Evolutionary conservation across 2,888 invertebrate genomes (phyloP), one percentile per base, ranked within the genome.

Genomic region (Sepioteuthis lessoniana): DNA sequence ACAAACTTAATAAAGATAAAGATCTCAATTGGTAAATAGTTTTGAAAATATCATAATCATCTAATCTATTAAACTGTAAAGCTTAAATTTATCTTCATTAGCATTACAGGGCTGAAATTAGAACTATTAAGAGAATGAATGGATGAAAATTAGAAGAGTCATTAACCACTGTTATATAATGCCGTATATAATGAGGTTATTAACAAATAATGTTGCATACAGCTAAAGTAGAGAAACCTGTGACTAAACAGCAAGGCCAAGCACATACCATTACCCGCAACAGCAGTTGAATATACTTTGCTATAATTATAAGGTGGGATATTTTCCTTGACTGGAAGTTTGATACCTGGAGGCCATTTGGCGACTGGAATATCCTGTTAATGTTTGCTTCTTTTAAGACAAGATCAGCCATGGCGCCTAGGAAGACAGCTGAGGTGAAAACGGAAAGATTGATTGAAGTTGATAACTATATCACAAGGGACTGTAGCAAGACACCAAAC

Each of bases 391-490:
- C 76, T 76, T n/a, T 76, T 13, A 76, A 19, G 76, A 76, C 76
- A 76, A 76, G 76, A 76, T 76, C 76, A 76, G n/a, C 19, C 2
- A n/a, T 76, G 76, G 76, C 76, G 76, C 76, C 76, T 2, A 0
- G 16, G n/a, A 76, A 76, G n/a, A 76, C 35, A 76, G n/a, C 16
- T 76, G 76, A 76, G 76, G 76, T 76, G 76, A 76, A 35, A 76
- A 76, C 21, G 55, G 25, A 55, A 55, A 5, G 25, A 76, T 19
- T 76, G 76, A 76, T 76, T 76, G n/a, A n/a, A 76, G 16, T n/a
- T 76, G 76, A 76, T 76, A 76, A 76, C 13, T 76, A 76, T 76
- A 76, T n/a, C 76, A 76, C 76, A 76, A 76, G n/a, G 76, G n/a
- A 10, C n/a, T 76, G 76, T 76, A 76, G 35, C 76, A 76, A 76